Percentiles rank a stretch among this genome's conserved stretches.
phyloP scores from a whole-genome alignment of 2,797 vertebrate species.

The Pogoniulus pusillus region DNA sequence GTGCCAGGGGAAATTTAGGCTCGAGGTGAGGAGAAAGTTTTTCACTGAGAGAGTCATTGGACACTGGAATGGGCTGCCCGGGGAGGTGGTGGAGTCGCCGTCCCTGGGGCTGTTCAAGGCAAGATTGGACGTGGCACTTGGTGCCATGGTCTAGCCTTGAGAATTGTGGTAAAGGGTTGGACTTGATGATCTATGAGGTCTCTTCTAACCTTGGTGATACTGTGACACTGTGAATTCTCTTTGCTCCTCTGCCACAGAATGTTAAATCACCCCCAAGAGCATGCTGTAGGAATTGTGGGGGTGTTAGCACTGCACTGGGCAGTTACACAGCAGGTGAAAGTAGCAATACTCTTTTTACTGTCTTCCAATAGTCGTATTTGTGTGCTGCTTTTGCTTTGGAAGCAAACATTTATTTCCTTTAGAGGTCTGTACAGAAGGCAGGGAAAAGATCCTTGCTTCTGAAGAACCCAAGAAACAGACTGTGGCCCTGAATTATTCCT shows the following conservation, averaged over 20 bases:
- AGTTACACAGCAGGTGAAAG: neutral
- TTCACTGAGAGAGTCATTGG: no score
- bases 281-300: neutral
- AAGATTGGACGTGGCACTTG: no score
- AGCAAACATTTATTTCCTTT: neutral
- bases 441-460: neutral
- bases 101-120: no score
- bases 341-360: neutral
- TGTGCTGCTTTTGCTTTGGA: neutral
- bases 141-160: no score
- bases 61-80: no score
- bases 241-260: neutral
- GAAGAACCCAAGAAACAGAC: neutral
- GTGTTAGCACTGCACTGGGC: neutral
- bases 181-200: no score
- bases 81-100: no score
- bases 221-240: no score
- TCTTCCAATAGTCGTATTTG: neutral
- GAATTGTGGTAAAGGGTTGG: no score
- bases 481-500: neutral
- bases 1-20: no score
- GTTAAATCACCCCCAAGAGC: neutral
- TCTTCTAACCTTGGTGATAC: no score
- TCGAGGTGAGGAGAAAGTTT: no score
- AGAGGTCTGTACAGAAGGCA: neutral